Percentiles rank a stretch among this genome's conserved stretches.
These are phyloP conservation scores for Listronotus oregonensis DNA, from an alignment of 1,140 invertebrate genomes.

Conservation along the genomic window DNA sequence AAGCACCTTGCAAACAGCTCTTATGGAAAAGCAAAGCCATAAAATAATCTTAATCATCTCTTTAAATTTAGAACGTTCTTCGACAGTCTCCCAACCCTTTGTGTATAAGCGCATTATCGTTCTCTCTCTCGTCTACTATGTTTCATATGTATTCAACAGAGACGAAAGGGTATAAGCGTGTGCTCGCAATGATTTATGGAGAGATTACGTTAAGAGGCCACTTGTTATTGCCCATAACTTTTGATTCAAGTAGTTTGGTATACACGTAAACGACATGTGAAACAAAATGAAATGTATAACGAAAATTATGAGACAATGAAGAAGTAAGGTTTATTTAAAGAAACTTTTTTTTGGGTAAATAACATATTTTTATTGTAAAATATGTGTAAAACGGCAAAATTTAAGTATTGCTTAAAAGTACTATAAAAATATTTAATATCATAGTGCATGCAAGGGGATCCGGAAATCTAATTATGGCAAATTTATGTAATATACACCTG, in stretches of 20 bases:
- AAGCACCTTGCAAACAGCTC: conserved; percentile 51
- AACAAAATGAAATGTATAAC: too few relatives aligned
- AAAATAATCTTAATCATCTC: conserved; percentile 54
- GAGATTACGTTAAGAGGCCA: conserved; percentile 56
- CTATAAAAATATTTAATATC: too few relatives aligned
- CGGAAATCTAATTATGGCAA: too few relatives aligned
- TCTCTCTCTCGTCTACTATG: conserved; percentile 27
- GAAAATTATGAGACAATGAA: too few relatives aligned
- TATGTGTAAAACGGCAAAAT: too few relatives aligned
- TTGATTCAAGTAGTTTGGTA: conserved; percentile 51
- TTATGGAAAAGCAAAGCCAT: conserved; percentile 49
- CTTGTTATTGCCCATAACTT: conserved; percentile 57
- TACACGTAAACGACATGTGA: conserved; percentile 32
- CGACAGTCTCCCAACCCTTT: conserved; percentile 39
- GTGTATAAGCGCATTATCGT: conserved; percentile 29
- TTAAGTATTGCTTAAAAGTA: too few relatives aligned
- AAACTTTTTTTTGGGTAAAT: too few relatives aligned
- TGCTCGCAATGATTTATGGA: conserved; percentile 53
- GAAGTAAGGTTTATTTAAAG: too few relatives aligned
- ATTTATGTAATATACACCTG: too few relatives aligned
- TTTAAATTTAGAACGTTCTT: conserved; percentile 50
- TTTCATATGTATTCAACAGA: background rate
- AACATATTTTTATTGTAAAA: too few relatives aligned
- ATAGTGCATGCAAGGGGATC: too few relatives aligned
- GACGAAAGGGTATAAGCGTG: conserved; percentile 42